Base-by-base conservation (phyloP, 2,888 invertebrate genomes). In the Imbricaverruca yamaguchii region DNA sequence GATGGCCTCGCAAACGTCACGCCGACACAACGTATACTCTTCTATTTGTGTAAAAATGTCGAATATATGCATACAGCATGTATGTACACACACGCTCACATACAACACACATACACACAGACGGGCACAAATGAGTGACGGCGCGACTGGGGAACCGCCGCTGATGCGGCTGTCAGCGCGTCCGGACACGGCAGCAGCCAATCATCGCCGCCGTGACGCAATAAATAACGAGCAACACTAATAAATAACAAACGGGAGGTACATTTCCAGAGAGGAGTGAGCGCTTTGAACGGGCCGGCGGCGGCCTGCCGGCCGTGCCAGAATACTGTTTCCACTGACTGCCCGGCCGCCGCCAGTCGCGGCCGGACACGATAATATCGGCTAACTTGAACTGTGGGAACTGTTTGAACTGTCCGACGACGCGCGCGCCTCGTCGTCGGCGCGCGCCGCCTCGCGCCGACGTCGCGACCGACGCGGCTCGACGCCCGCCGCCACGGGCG, bases 161-260 rank as follows among this genome's bases (percentile, higher is more conserved):
- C n/a, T 10, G 63, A 39, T 39, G 39, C 39, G 39, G 39, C 39
- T 39, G 39, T 4, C 39, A 39, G 39, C 39, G 39, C 39, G 39
- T 39, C 39, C 39, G 39, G 39, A 39, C 39, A 39, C 39, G 39
- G 39, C 39, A 39, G 39, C 39, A 39, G 39, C 39, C 39, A 39
- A 39, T 39, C 39, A 39, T 39, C 39, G 39, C 39, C 39, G 39
- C 39, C 18, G 55, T 55, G 12, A 23, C 18, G 10, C 69, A 74
- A 74, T 74, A 74, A 74, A 74, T 74, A 74, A 74, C 74, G 55
- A 74, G 21, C 74, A 74, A 74, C 74, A 74, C 74, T 74, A 74
- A 74, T 74, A 74, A 74, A 74, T 74, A 74, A 74, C 74, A 74
- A 74, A 74, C 74, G 74, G 74, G 74, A 74, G 74, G 74, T 74